Conservation (phyloP, 2,113 vertebrate species). For the Prochilodus magdalenae region DNA sequence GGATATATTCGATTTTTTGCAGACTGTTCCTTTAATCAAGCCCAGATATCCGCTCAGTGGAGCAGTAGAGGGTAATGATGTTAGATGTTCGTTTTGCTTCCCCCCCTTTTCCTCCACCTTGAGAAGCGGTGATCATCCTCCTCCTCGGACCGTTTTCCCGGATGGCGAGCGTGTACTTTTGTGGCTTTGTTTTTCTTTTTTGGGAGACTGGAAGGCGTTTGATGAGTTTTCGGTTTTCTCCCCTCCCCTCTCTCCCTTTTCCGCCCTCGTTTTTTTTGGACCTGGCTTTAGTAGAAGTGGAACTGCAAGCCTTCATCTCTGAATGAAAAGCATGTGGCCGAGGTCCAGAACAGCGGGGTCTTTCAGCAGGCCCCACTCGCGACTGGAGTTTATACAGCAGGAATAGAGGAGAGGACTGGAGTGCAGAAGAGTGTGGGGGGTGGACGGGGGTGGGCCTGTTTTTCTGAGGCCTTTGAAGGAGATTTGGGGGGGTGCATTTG, state of each 20-base stretch:
- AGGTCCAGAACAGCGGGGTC: conserved; percentile 84
- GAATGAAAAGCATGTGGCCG: conserved; percentile 85
- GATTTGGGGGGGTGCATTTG: conserved; percentile 51
- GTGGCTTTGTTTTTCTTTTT: conserved; percentile 71
- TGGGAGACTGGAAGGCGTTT: conserved; percentile 74
- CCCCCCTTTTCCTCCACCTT: background rate
- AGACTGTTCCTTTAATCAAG: conserved; percentile 30
- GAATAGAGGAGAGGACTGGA: conserved; percentile 50
- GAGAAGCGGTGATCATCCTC: background rate
- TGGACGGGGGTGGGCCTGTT: conserved; percentile 50
- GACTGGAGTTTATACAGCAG: conserved; percentile 84
- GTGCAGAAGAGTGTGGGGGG: conserved; percentile 42
- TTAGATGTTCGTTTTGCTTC: background rate
- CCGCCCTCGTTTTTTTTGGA: conserved; percentile 53
- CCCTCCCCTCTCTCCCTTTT: conserved; percentile 14
- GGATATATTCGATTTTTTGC: background rate
- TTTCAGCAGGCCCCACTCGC: conserved; percentile 81
- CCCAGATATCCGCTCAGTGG: background rate
- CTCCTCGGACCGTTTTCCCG: background rate
- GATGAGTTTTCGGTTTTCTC: conserved; percentile 70
- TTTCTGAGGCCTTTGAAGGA: conserved; percentile 68
- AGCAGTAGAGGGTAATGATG: background rate
- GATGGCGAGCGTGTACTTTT: conserved; percentile 65
- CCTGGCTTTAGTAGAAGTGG: conserved; percentile 80
- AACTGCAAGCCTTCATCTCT: conserved; percentile 83